Evolutionary conservation across 2,113 vertebrate species (phyloP).

Genomic region (Desmodus rotundus): DNA sequence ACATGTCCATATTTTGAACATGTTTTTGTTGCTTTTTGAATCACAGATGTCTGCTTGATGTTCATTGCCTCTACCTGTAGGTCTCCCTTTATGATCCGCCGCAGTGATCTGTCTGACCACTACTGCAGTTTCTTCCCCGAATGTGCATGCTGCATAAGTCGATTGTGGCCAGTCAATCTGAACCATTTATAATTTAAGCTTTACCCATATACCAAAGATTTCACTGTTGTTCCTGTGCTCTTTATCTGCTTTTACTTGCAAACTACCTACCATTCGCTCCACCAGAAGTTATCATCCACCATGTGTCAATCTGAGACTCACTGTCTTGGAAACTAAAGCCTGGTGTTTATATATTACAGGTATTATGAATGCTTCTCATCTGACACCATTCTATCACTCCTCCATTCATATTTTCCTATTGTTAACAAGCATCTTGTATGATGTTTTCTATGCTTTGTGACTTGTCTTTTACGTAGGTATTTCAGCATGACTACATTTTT

Average conservation of each 20-base stretch:
- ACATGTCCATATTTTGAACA: background rate
- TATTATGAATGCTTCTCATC: slow-evolving; percentile 32
- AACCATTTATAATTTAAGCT: slow-evolving; percentile 72
- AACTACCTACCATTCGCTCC: slow-evolving; percentile 48
- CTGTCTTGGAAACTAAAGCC: slow-evolving; percentile 49
- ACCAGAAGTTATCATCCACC: slow-evolving; percentile 59
- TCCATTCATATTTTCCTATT: slow-evolving; percentile 53
- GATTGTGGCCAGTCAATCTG: slow-evolving; percentile 68
- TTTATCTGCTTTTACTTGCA: slow-evolving; percentile 74
- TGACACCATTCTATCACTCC: slow-evolving; percentile 33
- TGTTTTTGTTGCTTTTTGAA: background rate
- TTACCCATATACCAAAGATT: slow-evolving; percentile 64
- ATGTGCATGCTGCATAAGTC: slow-evolving; percentile 66
- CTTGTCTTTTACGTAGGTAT: slow-evolving; percentile 56
- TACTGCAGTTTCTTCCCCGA: slow-evolving; percentile 14
- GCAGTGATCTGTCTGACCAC: background rate
- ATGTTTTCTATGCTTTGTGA: slow-evolving; percentile 61
- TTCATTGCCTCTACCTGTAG: background rate
- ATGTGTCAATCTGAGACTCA: slow-evolving; percentile 62
- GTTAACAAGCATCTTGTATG: slow-evolving; percentile 60
- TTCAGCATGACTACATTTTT: slow-evolving; percentile 63
- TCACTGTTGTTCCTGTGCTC: slow-evolving; percentile 61
- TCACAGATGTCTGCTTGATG: background rate
- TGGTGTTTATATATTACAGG: slow-evolving; percentile 45
- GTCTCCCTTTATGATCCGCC: background rate